These are phyloP conservation scores for Coleophora deauratella DNA, from an alignment of 2,888 invertebrate species.

Conservation along the genomic window DNA sequence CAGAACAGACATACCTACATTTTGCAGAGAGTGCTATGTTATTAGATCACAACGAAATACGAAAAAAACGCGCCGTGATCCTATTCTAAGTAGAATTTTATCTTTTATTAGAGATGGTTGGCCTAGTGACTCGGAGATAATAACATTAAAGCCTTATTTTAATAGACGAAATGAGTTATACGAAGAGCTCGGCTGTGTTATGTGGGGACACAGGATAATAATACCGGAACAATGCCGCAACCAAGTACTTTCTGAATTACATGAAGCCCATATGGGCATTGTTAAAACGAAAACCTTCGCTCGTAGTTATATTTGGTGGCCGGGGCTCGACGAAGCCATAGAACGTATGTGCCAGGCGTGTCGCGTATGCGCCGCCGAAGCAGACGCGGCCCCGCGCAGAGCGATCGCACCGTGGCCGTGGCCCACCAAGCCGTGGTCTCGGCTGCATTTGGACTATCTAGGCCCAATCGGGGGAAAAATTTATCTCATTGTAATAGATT, in stretches of 20 bases:
- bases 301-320: constrained; percentile 6
- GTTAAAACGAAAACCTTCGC: constrained; percentile 7
- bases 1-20: constrained; percentile 6
- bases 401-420: constrained; percentile 2
- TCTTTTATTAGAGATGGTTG: constrained; percentile 16
- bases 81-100: constrained; percentile 10
- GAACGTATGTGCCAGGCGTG: constrained; percentile 4
- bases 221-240: neutral
- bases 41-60: constrained; percentile 9
- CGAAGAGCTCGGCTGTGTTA: constrained; percentile 11
- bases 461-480: neutral
- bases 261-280: too few species aligned
- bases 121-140: constrained; percentile 10
- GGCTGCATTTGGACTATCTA: constrained; percentile 13
- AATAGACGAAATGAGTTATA: constrained; percentile 15
- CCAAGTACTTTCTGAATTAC: constrained; percentile 1
- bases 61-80: constrained; percentile 6
- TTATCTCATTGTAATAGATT: constrained; percentile 13
- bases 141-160: constrained; percentile 14
- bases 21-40: too few species aligned
- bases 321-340: constrained; percentile 7
- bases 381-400: constrained; percentile 1
- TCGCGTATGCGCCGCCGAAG: neutral
- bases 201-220: too few species aligned
- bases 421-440: constrained; percentile 4